phyloP scores from a whole-genome alignment of 2,797 vertebrate species.

The Botia kubotai region DNA sequence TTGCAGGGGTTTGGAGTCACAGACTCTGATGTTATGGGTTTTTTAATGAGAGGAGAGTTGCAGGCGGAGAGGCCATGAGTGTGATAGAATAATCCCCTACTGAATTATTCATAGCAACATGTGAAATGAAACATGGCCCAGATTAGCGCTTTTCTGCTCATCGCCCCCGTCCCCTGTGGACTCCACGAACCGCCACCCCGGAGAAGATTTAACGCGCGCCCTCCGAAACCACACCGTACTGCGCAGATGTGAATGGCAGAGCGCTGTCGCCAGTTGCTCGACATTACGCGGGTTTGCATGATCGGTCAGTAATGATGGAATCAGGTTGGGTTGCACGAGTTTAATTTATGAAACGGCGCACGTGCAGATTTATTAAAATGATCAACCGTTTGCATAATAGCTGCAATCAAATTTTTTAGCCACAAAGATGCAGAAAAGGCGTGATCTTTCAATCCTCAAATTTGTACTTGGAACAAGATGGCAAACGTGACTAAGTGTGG shows the following conservation, averaged over 20 bases:
- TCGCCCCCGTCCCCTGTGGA: slow-evolving; percentile 46
- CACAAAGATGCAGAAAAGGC: neutral
- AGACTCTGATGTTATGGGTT: slow-evolving; percentile 50
- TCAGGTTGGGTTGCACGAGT: neutral
- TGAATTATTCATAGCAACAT: slow-evolving; percentile 65
- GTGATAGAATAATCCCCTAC: slow-evolving; percentile 59
- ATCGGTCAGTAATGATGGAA: slow-evolving; percentile 7
- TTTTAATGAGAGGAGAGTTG: slow-evolving; percentile 56
- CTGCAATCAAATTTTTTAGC: neutral
- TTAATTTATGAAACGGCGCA: neutral
- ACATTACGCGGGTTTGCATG: neutral
- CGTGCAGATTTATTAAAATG: neutral
- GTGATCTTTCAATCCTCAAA: slow-evolving; percentile 44
- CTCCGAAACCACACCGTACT: slow-evolving; percentile 22
- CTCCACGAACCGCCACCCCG: slow-evolving; percentile 33
- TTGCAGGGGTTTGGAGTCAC: slow-evolving; percentile 44
- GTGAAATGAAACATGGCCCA: slow-evolving; percentile 61
- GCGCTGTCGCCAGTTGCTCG: slow-evolving; percentile 2
- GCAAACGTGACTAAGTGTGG: slow-evolving; percentile 52
- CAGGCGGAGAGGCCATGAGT: slow-evolving; percentile 55
- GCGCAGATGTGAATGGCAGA: slow-evolving; percentile 26
- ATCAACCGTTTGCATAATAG: neutral
- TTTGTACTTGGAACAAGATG: slow-evolving; percentile 17
- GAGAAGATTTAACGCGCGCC: slow-evolving; percentile 44
- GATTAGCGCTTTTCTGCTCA: slow-evolving; percentile 57